Conservation (phyloP, 2,797 vertebrate genomes). For the Sorex maritimensis region DNA sequence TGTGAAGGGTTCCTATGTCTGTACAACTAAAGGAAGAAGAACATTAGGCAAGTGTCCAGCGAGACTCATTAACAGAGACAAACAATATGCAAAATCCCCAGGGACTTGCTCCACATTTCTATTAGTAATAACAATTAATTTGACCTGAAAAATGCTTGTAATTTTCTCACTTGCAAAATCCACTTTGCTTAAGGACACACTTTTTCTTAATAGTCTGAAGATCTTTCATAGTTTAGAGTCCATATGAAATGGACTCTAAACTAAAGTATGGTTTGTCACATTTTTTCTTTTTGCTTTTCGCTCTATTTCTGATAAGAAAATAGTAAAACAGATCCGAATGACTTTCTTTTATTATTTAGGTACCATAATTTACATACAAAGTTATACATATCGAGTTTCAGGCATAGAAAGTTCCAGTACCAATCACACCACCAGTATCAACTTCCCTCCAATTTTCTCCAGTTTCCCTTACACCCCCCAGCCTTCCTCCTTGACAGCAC, state of each 20-base stretch:
- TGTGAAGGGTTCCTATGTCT: slow-evolving; percentile 56
- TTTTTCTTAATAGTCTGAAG: slow-evolving; percentile 58
- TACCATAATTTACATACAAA: too few species aligned
- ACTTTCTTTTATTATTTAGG: neutral
- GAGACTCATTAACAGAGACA: slow-evolving; percentile 69
- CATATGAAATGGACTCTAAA: neutral
- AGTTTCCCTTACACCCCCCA: too few species aligned
- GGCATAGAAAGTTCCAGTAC: too few species aligned
- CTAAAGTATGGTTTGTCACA: neutral
- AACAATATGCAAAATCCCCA: slow-evolving; percentile 30
- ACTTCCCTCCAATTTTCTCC: too few species aligned
- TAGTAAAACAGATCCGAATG: neutral
- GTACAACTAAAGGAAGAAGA: slow-evolving; percentile 56
- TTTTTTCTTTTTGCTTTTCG: neutral
- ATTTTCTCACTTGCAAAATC: slow-evolving; percentile 78
- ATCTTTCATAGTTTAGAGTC: slow-evolving; percentile 14
- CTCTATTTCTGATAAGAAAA: slow-evolving; percentile 60
- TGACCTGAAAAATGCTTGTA: slow-evolving; percentile 76
- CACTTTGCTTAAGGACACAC: slow-evolving; percentile 68
- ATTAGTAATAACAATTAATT: slow-evolving; percentile 50
- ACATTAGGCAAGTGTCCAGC: slow-evolving; percentile 52
- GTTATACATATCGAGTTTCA: too few species aligned
- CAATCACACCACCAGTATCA: too few species aligned
- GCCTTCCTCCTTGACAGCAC: too few species aligned
- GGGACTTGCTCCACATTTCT: slow-evolving; percentile 73